These are phyloP conservation scores for Pheosia tremula DNA, from an alignment of 2,888 invertebrate genomes.

Conservation along the genomic window DNA sequence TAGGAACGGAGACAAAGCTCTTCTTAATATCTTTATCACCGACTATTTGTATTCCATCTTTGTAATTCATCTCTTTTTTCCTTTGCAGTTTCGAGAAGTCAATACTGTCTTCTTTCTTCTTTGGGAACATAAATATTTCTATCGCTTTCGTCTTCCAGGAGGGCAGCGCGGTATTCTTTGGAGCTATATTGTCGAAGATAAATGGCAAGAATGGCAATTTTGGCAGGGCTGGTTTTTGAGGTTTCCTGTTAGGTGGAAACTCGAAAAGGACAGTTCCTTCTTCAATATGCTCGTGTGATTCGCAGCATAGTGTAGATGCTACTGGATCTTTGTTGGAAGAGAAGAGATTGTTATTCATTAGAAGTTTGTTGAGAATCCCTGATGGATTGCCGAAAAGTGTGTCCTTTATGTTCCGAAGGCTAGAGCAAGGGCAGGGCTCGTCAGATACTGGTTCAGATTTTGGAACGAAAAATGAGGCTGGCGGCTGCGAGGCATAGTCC, in stretches of 20 bases:
- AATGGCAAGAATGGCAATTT: constrained; percentile 46
- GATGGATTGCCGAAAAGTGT: constrained; percentile 48
- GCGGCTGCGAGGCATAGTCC: constrained; percentile 22
- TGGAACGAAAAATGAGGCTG: constrained; percentile 15
- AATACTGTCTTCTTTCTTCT: constrained; percentile 49
- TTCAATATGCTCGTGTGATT: constrained; percentile 64
- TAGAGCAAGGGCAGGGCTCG: constrained; percentile 63
- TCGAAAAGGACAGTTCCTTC: constrained; percentile 66
- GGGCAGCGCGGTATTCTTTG: constrained; percentile 40
- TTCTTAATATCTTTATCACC: constrained; percentile 60
- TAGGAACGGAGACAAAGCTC: constrained; percentile 42
- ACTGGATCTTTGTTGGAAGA: constrained; percentile 52
- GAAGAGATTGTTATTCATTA: constrained; percentile 62
- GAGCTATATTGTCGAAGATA: constrained; percentile 46
- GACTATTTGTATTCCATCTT: constrained; percentile 56
- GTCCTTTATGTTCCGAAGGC: constrained; percentile 47
- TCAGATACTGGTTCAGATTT: constrained; percentile 43
- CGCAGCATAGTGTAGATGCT: constrained; percentile 62
- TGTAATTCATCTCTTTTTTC: constrained; percentile 42
- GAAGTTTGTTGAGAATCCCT: constrained; percentile 61
- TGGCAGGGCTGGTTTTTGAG: constrained; percentile 16
- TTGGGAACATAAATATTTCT: constrained; percentile 70
- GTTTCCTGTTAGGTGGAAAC: constrained; percentile 48
- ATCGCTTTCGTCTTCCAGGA: constrained; percentile 55
- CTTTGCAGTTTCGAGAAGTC: constrained; percentile 36